Evolutionary conservation across 2,888 invertebrate genomes (phyloP).

Genomic region (Drosophila subquinaria): DNA sequence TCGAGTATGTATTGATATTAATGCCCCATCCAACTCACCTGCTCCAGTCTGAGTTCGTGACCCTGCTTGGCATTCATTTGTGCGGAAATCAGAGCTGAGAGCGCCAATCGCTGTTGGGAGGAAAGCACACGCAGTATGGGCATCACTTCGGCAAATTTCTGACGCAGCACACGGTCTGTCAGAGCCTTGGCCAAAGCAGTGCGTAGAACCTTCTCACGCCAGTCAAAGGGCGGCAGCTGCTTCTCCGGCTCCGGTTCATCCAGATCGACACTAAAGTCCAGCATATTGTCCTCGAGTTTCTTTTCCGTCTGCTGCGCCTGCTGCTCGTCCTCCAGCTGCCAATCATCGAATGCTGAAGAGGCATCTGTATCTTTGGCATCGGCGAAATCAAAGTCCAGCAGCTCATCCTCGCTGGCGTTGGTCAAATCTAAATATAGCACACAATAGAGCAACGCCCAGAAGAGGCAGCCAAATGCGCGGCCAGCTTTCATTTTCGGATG

Average conservation of each 20-base stretch:
- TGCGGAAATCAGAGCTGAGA: constrained; percentile 88
- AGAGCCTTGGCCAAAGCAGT: constrained; percentile 87
- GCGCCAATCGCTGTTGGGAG: constrained; percentile 88
- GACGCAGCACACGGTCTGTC: constrained; percentile 87
- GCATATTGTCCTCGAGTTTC: constrained; percentile 59
- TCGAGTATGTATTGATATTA: too few species aligned
- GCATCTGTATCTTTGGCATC: constrained; percentile 83
- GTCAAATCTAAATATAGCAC: constrained; percentile 66
- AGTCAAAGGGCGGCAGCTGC: constrained; percentile 71
- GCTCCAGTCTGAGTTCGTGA: constrained; percentile 87
- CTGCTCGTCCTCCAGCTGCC: constrained; percentile 73
- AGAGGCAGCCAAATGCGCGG: constrained; percentile 61
- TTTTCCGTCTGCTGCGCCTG: constrained; percentile 54
- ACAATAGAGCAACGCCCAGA: constrained; percentile 74
- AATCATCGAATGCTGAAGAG: constrained; percentile 61
- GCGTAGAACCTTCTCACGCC: constrained; percentile 86
- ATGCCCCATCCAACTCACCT: constrained; percentile 85
- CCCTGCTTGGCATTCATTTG: constrained; percentile 87
- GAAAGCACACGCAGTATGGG: constrained; percentile 89
- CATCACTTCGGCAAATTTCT: constrained; percentile 88
- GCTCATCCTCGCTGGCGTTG: constrained; percentile 69
- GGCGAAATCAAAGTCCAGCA: constrained; percentile 79
- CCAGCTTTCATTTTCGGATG: constrained; percentile 71
- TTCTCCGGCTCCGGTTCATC: constrained; percentile 69
- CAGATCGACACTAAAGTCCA: constrained; percentile 73